Base-by-base conservation (phyloP, 2,797 vertebrate genomes). In the Gallirallus australis region DNA sequence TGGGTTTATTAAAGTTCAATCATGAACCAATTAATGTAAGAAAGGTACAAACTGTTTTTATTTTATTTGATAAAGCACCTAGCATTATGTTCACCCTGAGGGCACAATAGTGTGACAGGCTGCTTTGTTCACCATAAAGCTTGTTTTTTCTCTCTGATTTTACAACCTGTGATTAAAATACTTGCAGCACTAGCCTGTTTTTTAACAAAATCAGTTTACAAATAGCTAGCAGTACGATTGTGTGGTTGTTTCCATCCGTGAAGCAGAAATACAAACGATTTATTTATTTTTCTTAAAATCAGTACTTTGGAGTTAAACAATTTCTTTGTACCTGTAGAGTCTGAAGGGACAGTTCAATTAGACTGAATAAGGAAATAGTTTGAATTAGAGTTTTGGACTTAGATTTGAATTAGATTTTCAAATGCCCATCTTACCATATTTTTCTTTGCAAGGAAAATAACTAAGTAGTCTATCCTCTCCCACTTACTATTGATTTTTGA, bases 11-110 rank as follows among this genome's bases (percentile, higher is more conserved):
- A 73, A 93, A 89, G 83, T 71, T 93, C 83, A 92, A 3, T 95
- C 81, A 69, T 35, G 81, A 96, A 47, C 65, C 69, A 92, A 92
- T 92, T 96, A 96, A 96, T 8, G 33, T 89, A 75, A 63, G 90
- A 82, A 93, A 93, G 65, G 61, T 96, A 83, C 70, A 78, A 94
- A 61, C 92, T 95, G 77, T 19, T 93, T 84, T 88, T 84, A 83
- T 96, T 92, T 79, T 4, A 63, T 91, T 94, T 91, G 79, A 75
- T 91, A 87, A 88, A 94, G 23, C 50, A 73, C 78, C 71, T 57
- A 75, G 72, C 40, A 35, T 92, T 94, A 54, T 84, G 60, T 93
- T 91, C 9, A 2, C 82, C 91, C 79, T 69, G 7, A 3, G 87
- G 89, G 91, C 60, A 47, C 78, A 70, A 7, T 23, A 54, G 77